A percentile compares a stretch with the other conserved stretches of the same genome.
Conservation (phyloP, 2,888 invertebrate species). For the Prenolepis imparis region DNA sequence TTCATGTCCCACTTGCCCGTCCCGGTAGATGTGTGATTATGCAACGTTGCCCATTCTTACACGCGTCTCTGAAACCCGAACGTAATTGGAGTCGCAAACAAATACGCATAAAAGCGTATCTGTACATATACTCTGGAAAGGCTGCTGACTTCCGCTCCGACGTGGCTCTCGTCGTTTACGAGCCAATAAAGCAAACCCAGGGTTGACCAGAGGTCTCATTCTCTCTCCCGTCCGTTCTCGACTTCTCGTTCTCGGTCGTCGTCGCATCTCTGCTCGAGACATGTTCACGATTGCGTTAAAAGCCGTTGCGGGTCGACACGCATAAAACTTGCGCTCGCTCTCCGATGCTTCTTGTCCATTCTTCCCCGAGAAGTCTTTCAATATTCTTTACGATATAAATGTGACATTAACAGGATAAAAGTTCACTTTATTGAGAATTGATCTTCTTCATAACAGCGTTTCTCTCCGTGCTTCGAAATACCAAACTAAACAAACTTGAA, state of each 20-base stretch:
- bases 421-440: constrained; percentile 34
- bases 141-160: constrained; percentile 80
- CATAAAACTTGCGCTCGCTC: constrained; percentile 75
- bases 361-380: constrained; percentile 54
- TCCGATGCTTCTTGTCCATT: constrained; percentile 68
- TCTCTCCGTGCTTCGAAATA: not conserved
- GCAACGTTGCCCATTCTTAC: constrained; percentile 53
- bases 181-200: constrained; percentile 82
- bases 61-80: constrained; percentile 70
- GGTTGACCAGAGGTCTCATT: constrained; percentile 60
- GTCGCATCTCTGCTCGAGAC: constrained; percentile 52
- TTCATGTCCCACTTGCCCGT: constrained; percentile 45
- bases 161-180: constrained; percentile 81
- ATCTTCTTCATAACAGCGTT: constrained; percentile 28
- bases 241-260: constrained; percentile 54
- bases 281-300: constrained; percentile 76
- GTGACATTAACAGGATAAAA: constrained; percentile 46
- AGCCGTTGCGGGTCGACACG: constrained; percentile 69
- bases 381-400: constrained; percentile 53
- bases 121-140: constrained; percentile 47
- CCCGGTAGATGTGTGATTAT: constrained; percentile 21
- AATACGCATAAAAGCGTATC: constrained; percentile 35
- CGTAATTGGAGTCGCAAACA: constrained; percentile 77
- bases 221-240: constrained; percentile 42
- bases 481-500: constrained; percentile 17